These are phyloP conservation scores for Oxyteleia sp. DNA, from an alignment of 2,888 invertebrate genomes.

Conservation along the genomic window DNA sequence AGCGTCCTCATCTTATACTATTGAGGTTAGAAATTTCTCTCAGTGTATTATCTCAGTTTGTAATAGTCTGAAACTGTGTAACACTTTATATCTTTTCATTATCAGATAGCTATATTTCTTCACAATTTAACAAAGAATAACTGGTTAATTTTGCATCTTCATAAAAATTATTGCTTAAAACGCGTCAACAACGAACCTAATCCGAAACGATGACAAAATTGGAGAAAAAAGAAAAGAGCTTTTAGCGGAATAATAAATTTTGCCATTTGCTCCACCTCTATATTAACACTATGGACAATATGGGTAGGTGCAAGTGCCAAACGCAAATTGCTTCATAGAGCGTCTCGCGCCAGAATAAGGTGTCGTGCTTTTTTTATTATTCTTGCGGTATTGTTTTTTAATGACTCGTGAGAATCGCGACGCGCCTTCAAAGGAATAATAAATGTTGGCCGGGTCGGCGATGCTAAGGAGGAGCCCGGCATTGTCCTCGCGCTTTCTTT, in stretches of 20 bases:
- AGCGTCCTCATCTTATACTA: too few species aligned
- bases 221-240: not conserved
- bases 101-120: too few species aligned
- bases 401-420: constrained; percentile 81
- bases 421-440: constrained; percentile 78
- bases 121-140: too few species aligned
- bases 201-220: not conserved
- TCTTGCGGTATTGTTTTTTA: constrained; percentile 75
- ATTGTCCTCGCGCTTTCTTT: constrained; percentile 63
- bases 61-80: too few species aligned
- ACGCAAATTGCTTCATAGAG: constrained; percentile 43
- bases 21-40: too few species aligned
- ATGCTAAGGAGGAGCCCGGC: constrained; percentile 42
- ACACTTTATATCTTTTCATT: too few species aligned
- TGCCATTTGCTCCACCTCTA: not conserved
- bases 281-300: constrained; percentile 31
- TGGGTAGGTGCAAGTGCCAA: constrained; percentile 41
- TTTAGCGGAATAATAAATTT: constrained; percentile 26
- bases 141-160: too few species aligned
- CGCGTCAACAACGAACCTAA: too few species aligned
- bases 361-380: constrained; percentile 40
- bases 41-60: too few species aligned
- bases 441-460: constrained; percentile 77
- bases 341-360: constrained; percentile 14
- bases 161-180: too few species aligned